These are phyloP conservation scores for Entomobrya proxima DNA, from an alignment of 2,888 invertebrate species.

Conservation along the genomic window DNA sequence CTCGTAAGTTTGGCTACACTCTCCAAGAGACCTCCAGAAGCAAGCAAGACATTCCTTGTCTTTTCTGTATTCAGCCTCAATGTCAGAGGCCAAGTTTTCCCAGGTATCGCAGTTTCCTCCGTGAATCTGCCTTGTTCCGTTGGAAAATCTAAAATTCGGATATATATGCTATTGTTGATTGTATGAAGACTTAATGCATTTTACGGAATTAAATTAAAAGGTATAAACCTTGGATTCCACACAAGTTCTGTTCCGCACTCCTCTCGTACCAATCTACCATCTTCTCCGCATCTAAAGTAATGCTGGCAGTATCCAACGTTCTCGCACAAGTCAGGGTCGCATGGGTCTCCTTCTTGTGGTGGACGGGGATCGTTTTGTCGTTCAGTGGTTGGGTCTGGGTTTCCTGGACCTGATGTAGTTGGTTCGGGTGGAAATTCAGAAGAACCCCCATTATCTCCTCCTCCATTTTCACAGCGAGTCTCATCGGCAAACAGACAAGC, in stretches of 20 bases:
- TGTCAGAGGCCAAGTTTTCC: constrained; percentile 21
- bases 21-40: constrained; percentile 38
- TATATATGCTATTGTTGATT: too few relatives aligned
- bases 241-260: constrained; percentile 3
- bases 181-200: too few relatives aligned
- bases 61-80: background rate
- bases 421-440: background rate
- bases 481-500: constrained; percentile 21
- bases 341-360: constrained; percentile 12
- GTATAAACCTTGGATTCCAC: constrained; percentile 35
- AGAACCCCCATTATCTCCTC: background rate
- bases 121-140: constrained; percentile 3
- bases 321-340: constrained; percentile 5
- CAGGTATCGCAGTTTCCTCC: constrained; percentile 36
- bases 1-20: background rate
- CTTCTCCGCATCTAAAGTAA: constrained; percentile 32
- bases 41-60: constrained; percentile 7
- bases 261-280: background rate
- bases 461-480: constrained; percentile 1
- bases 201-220: too few relatives aligned
- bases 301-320: constrained; percentile 29
- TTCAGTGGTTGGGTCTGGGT: background rate
- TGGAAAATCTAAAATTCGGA: too few relatives aligned
- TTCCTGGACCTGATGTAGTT: too few relatives aligned
- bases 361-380: background rate